Conservation (phyloP, 2,888 invertebrate species). For the Blomia tropicalis region DNA sequence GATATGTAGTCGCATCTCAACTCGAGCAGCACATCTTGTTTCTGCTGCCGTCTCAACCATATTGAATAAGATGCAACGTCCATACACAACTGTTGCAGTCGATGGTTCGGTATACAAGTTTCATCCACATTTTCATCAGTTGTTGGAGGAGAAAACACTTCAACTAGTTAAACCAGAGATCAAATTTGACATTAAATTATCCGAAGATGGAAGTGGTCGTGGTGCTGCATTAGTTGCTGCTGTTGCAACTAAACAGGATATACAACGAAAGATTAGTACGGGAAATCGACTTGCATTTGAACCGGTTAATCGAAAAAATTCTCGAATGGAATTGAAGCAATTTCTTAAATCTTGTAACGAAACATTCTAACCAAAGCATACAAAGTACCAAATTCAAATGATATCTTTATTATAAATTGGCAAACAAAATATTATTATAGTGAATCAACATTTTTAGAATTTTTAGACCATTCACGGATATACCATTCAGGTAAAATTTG, state of each 20-base stretch:
- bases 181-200: constrained; percentile 77
- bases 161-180: constrained; percentile 55
- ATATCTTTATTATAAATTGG: no score
- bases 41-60: constrained; percentile 67
- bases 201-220: constrained; percentile 89
- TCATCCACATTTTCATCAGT: constrained; percentile 85
- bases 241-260: constrained; percentile 40
- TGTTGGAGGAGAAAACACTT: constrained; percentile 75
- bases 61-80: constrained; percentile 74
- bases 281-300: not conserved
- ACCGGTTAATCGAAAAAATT: constrained; percentile 13
- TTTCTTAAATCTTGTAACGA: not conserved
- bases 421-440: no score
- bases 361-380: not conserved
- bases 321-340: constrained; percentile 14
- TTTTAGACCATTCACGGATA: constrained; percentile 26
- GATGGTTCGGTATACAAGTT: constrained; percentile 92
- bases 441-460: no score
- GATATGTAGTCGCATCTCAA: constrained; percentile 50
- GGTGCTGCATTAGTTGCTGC: constrained; percentile 89
- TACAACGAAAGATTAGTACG: constrained; percentile 16
- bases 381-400: no score
- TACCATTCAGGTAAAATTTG: constrained; percentile 32
- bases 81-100: constrained; percentile 75
- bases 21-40: constrained; percentile 78